Evolutionary conservation across 2,888 invertebrate species (phyloP).

Genomic region (Oithona nana): DNA sequence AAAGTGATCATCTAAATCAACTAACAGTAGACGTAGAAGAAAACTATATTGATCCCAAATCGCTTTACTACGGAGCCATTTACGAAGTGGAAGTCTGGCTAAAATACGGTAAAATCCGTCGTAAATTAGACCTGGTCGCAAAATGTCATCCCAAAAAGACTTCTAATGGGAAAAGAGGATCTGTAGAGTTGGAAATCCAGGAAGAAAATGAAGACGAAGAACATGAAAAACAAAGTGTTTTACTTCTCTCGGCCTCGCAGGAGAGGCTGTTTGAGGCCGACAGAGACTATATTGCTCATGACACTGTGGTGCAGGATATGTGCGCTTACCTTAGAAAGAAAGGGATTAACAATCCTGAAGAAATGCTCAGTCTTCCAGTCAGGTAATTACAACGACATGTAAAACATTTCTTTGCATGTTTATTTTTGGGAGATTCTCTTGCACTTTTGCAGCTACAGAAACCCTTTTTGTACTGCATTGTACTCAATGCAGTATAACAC

Average conservation of each 20-base stretch:
- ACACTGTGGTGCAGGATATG: neutral
- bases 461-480: no score
- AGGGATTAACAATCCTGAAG: neutral
- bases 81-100: neutral
- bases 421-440: no score
- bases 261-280: neutral
- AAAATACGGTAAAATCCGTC: neutral
- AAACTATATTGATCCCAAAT: neutral
- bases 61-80: neutral
- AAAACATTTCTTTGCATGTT: no score
- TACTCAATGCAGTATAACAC: no score
- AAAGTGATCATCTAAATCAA: no score
- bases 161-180: neutral
- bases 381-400: neutral
- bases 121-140: neutral
- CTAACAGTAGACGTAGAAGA: neutral
- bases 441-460: no score
- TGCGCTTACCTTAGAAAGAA: neutral
- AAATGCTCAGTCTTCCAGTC: neutral
- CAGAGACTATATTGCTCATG: neutral
- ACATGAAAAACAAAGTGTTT: neutral
- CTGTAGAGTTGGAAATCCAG: neutral
- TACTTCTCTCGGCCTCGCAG: neutral
- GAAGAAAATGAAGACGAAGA: neutral
- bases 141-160: neutral